Percentiles rank a stretch among this genome's conserved stretches.
Evolutionary conservation across 2,113 vertebrate genomes (phyloP).

Genomic region (Bufo gargarizans): DNA sequence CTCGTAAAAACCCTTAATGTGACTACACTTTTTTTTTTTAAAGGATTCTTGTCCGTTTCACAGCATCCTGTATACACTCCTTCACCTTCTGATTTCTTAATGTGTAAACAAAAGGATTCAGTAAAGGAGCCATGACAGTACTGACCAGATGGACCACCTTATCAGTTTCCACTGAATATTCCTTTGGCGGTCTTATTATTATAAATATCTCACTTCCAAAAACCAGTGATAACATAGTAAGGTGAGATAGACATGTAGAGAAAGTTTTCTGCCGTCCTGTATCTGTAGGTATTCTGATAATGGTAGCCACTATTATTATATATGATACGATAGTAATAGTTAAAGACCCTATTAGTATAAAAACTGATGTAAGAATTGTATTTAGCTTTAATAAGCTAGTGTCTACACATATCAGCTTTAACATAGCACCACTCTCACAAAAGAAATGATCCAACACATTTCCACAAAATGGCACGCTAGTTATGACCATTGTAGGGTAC

Average conservation of each 20-base stretch:
- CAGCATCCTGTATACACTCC: slow-evolving; percentile 56
- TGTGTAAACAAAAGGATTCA: slow-evolving; percentile 73
- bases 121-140: slow-evolving; percentile 62
- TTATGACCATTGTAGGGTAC: slow-evolving; percentile 56
- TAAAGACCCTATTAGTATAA: slow-evolving; percentile 60
- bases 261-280: slow-evolving; percentile 64
- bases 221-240: slow-evolving; percentile 62
- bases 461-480: slow-evolving; percentile 24
- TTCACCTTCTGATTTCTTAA: slow-evolving; percentile 70
- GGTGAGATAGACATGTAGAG: slow-evolving; percentile 66
- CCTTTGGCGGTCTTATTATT: slow-evolving; percentile 61
- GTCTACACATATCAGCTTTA: slow-evolving; percentile 49
- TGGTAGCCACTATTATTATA: slow-evolving; percentile 58
- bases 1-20: no score
- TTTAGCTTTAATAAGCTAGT: background rate
- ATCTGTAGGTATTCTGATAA: slow-evolving; percentile 60
- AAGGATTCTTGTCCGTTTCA: background rate
- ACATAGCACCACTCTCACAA: slow-evolving; percentile 37
- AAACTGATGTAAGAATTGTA: slow-evolving; percentile 36
- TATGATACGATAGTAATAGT: slow-evolving; percentile 60
- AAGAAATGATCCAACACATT: slow-evolving; percentile 50
- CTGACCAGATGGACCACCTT: slow-evolving; percentile 65
- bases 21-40: background rate
- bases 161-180: slow-evolving; percentile 57
- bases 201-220: slow-evolving; percentile 68